phyloP scores from a whole-genome alignment of 1,140 invertebrate genomes.

The Paralvinella palmiformis region DNA sequence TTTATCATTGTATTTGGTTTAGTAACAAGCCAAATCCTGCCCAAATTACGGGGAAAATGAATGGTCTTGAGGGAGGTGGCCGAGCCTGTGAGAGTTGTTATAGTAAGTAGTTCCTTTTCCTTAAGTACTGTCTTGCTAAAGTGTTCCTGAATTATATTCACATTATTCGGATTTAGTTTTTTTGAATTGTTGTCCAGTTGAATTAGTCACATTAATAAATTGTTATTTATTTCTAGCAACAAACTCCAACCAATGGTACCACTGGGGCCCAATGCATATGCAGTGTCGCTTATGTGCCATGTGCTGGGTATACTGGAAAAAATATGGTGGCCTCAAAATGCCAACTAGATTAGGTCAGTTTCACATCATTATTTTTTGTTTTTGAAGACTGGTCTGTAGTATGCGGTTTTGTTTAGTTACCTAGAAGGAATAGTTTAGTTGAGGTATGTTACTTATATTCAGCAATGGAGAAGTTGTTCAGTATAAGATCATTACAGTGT shows the following conservation, averaged over 20 bases:
- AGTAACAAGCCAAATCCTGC: constrained; percentile 77
- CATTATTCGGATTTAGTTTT: too few relatives aligned
- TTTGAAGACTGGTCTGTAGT: not conserved
- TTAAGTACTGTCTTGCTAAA: too few relatives aligned
- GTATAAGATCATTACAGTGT: not conserved
- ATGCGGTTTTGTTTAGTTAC: not conserved
- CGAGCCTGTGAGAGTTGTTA: constrained; percentile 66
- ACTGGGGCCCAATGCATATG: constrained; percentile 76
- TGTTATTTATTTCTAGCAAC: constrained; percentile 50
- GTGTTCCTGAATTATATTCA: too few relatives aligned
- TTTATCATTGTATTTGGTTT: constrained; percentile 34
- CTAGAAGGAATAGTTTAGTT: not conserved
- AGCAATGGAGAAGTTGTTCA: not conserved
- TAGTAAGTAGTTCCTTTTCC: constrained; percentile 23
- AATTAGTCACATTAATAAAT: too few relatives aligned
- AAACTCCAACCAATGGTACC: constrained; percentile 85
- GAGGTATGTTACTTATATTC: not conserved
- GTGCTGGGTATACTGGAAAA: constrained; percentile 98
- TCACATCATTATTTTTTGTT: not conserved
- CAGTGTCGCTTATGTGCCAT: constrained; percentile 84
- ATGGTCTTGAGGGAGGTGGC: constrained; percentile 41
- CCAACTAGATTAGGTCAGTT: constrained; percentile 52
- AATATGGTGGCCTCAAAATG: constrained; percentile 88
- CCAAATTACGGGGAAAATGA: constrained; percentile 44
- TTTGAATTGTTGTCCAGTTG: too few relatives aligned